Base-by-base conservation (phyloP, 2,113 vertebrate species). In the Athene cunicularia region DNA sequence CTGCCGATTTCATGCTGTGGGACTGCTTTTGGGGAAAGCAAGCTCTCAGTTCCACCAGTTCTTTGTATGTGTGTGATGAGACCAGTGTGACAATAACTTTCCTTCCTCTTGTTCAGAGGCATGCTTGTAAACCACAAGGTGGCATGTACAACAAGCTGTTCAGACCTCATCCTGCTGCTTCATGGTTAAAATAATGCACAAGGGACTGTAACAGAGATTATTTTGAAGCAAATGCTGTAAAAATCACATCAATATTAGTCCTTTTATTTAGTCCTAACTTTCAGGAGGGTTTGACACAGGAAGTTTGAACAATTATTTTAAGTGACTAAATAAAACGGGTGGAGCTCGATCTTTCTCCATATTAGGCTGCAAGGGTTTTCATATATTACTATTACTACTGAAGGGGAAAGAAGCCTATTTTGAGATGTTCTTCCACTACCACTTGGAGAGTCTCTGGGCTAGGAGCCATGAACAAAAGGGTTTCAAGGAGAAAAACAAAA, bases 111-210 rank as follows among this genome's bases (percentile, higher is more conserved):
- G 27, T 33, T 68, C 21, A 18, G 35, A 62, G 26, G 41, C 56
- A 66, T 30, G 6, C 37, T 62, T 50, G 59, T 63, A 77, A 83
- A 82, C 93, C 95, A 96, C 92, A 91, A 96, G 96, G 77, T 90
- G 93, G 90, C 84, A 90, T 14, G 35, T 80, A 79, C 73, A 53
- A 93, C 93, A 72, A 93, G 33, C 74, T 49, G 18, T 79, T 72
- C 35, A 60, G 39, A 52, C 9, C 17, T 81, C 39, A 32, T 68
- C 17, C 28, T 72, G 18, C 12, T 79, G 49, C 23, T 60, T 56
- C 52, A 8, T 45, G 27, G 15, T 50, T n/a, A 66, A 64, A 60
- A 45, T 33, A 60, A 39, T 14, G 8, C 3, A 1, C 56, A 52
- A 80, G 14, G 21, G 39, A 49, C 16, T 39, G 2, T 11, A 67